These are phyloP conservation scores for Creontiades dilutus DNA, from an alignment of 2,888 invertebrate species.

Conservation along the genomic window DNA sequence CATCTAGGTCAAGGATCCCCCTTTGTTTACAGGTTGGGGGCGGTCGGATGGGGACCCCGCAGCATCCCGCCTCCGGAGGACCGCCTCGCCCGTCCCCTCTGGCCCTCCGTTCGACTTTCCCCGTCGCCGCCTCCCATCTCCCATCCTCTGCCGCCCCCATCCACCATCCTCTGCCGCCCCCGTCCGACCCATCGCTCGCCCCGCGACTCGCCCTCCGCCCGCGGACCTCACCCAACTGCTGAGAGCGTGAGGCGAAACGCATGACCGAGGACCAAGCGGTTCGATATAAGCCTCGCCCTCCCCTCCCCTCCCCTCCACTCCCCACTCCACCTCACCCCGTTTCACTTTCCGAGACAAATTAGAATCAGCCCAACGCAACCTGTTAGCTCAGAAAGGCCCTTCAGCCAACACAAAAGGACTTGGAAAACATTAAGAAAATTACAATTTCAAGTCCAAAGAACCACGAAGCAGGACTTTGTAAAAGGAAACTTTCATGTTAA, in stretches of 20 bases:
- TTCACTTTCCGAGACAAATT: slow-evolving; percentile 63
- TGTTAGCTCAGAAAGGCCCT: background rate
- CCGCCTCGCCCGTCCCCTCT: background rate
- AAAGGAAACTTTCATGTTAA: no score
- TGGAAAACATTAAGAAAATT: background rate
- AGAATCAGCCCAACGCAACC: slow-evolving; percentile 54
- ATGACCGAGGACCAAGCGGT: slow-evolving; percentile 62
- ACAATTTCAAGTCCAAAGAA: background rate
- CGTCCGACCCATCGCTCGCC: slow-evolving; percentile 11
- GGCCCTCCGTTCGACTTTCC: background rate
- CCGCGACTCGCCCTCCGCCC: background rate
- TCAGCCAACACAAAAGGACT: background rate
- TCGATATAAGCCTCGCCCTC: slow-evolving; percentile 56
- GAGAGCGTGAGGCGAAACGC: slow-evolving; percentile 54
- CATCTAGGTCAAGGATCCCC: slow-evolving; percentile 45
- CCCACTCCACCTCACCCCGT: background rate
- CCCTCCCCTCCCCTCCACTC: background rate
- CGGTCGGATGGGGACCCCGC: background rate
- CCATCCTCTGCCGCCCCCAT: background rate
- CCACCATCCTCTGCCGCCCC: slow-evolving; percentile 2
- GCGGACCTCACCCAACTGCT: slow-evolving; percentile 45
- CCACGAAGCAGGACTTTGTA: no score
- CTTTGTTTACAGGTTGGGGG: slow-evolving; percentile 51
- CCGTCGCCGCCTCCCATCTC: background rate
- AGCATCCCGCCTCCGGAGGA: slow-evolving; percentile 3